Conservation (phyloP, 2,797 vertebrate species). For the Crocodylus rhombifer region DNA sequence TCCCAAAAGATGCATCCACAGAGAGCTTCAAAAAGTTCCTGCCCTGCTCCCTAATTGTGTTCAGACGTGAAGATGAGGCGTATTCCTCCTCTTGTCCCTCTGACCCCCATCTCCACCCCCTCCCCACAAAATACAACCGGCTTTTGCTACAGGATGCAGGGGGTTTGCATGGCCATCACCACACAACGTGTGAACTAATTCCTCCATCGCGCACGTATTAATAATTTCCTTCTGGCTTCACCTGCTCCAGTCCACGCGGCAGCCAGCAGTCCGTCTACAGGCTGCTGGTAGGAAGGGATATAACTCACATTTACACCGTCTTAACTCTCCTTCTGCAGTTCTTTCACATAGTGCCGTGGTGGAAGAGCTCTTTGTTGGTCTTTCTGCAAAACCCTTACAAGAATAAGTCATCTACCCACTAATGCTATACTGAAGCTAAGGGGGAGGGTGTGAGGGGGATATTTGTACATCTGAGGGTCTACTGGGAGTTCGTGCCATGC, state of each 20-base stretch:
- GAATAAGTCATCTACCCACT: not conserved
- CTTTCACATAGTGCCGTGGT: not conserved
- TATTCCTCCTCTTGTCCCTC: too few relatives aligned
- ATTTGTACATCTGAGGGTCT: not conserved
- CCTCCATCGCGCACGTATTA: fast-evolving
- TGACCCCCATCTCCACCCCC: not conserved
- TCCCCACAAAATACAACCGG: not conserved
- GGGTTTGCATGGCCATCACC: fast-evolving
- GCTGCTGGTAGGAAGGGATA: not conserved
- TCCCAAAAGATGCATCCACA: not conserved
- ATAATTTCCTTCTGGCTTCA: not conserved
- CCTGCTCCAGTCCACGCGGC: not conserved
- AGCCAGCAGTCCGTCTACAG: fast-evolving
- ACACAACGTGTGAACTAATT: fast-evolving
- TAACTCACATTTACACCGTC: not conserved
- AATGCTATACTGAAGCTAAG: not conserved
- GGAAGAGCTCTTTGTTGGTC: not conserved
- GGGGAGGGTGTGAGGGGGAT: not conserved
- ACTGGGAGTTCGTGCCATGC: constrained; percentile 6
- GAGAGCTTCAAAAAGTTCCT: not conserved
- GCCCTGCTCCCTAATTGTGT: fast-evolving
- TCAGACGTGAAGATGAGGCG: fast-evolving
- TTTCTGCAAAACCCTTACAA: not conserved
- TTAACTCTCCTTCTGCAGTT: not conserved
- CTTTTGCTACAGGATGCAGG: fast-evolving